phyloP scores from a whole-genome alignment of 2,113 vertebrate species.

The Aptenodytes patagonicus region DNA sequence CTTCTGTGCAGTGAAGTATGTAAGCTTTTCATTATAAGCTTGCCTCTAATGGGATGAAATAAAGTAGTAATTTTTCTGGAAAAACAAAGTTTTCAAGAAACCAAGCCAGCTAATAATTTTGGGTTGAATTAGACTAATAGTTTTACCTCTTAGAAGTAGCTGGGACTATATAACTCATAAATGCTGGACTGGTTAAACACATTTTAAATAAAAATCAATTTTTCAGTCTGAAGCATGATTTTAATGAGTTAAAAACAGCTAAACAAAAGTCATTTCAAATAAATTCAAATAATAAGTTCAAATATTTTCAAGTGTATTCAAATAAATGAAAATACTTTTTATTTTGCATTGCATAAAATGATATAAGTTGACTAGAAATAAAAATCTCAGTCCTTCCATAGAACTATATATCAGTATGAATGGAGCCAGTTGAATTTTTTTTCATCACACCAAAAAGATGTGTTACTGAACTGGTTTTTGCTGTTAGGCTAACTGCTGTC shows the following conservation, averaged over 20 bases:
- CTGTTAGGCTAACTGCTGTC: background rate
- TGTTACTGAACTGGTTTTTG: background rate
- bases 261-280: background rate
- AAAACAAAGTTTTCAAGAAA: background rate
- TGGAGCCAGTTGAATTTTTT: background rate
- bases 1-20: background rate
- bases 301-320: background rate
- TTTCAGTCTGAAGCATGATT: background rate
- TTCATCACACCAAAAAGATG: background rate
- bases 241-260: background rate
- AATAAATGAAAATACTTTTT: background rate
- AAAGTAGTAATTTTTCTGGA: background rate
- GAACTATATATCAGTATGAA: background rate
- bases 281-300: background rate
- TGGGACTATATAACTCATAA: background rate
- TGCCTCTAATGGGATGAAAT: background rate
- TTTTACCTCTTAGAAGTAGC: background rate
- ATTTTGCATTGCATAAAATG: background rate
- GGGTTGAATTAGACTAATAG: background rate
- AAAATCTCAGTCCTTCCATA: background rate
- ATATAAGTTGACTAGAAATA: background rate
- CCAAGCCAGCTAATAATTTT: background rate
- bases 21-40: background rate
- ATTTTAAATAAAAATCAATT: background rate
- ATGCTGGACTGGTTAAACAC: background rate